phyloP scores from a whole-genome alignment of 2,113 vertebrate genomes.

The Callocephalon fimbriatum region DNA sequence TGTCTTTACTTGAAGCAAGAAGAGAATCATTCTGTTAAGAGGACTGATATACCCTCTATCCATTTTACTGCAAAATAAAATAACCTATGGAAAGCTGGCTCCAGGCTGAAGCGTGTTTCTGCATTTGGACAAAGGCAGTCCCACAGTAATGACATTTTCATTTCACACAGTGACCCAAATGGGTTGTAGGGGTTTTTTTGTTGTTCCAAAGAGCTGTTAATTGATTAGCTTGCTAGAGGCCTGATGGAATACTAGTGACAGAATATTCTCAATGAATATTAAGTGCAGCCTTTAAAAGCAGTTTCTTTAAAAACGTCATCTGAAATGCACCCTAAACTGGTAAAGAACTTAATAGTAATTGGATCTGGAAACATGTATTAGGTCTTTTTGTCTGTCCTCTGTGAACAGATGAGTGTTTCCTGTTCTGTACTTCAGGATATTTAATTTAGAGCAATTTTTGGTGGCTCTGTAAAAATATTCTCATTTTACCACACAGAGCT shows the following conservation, averaged over 20 bases:
- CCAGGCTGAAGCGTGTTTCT: not conserved
- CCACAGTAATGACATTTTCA: not conserved
- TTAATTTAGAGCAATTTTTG: not conserved
- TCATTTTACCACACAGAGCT: not conserved
- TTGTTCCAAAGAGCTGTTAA: not conserved
- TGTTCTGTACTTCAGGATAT: not conserved
- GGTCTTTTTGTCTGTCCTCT: not conserved
- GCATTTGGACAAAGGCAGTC: not conserved
- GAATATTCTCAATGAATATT: not conserved
- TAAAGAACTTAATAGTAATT: not conserved
- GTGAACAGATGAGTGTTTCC: not conserved
- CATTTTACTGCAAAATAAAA: slow-evolving; percentile 6
- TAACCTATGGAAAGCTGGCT: not conserved
- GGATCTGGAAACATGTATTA: not conserved
- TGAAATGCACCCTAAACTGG: not conserved
- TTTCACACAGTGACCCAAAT: slow-evolving; percentile 18
- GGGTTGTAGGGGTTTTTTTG: not conserved
- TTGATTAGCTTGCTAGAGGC: slow-evolving; percentile 9
- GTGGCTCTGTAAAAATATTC: not conserved
- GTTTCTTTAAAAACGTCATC: not conserved
- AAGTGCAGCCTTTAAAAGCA: not conserved
- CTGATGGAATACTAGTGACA: not conserved
- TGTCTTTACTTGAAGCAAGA: not conserved
- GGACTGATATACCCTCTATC: not conserved
- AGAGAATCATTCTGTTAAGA: not conserved